Evolutionary conservation across 1,140 invertebrate genomes (phyloP), one percentile per base, ranked within the genome.

Genomic region (Hypothenemus hampei): DNA sequence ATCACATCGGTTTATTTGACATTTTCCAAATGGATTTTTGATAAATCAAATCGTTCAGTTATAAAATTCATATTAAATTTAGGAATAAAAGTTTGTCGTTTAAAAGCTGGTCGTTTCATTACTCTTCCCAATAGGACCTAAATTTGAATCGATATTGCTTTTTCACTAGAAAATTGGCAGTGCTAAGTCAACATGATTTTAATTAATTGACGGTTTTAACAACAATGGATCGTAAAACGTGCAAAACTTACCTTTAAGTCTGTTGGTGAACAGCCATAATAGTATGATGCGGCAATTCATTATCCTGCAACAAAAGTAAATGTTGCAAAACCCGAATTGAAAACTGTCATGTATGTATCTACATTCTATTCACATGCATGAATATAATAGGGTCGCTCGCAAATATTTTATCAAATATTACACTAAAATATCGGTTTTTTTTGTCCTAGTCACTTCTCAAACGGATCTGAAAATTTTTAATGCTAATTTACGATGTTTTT

Each of bases 221-320:
- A 45, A 29, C 43, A 36, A 18, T 19, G 21, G 5, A 15, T 36
- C 8, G 20, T 26, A 49, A 37, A 49, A 43, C 6, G 16, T 43
- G 21, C 21, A 43, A 24, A 54, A 46, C 53, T 55, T 41, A 55
- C 53, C 53, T 48, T 55, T 55, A 29, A 55, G 53, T 26, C 53
- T 43, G 36, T 55, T 55, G 23, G 53, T 55, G 36, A 55, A 55
- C 26, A 55, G 36, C 53, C 53, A 55, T 40, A 55, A 44, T 3
- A 55, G 36, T 39, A 55, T 55, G 16, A 55, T 47, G 31, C 53
- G 53, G 53, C 40, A 55, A 47, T 55, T 55, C 53, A 55, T 55
- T 39, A 55, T 55, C 35, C 53, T 55, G 53, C 8, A 55, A 55
- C 15, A 48, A 55, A 29, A 36, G 43, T n/a, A n/a, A n/a, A n/a